A percentile compares a stretch with the other conserved stretches of the same genome.
These are phyloP conservation scores for Parambassis ranga DNA, from an alignment of 2,797 vertebrate genomes.

Conservation along the genomic window DNA sequence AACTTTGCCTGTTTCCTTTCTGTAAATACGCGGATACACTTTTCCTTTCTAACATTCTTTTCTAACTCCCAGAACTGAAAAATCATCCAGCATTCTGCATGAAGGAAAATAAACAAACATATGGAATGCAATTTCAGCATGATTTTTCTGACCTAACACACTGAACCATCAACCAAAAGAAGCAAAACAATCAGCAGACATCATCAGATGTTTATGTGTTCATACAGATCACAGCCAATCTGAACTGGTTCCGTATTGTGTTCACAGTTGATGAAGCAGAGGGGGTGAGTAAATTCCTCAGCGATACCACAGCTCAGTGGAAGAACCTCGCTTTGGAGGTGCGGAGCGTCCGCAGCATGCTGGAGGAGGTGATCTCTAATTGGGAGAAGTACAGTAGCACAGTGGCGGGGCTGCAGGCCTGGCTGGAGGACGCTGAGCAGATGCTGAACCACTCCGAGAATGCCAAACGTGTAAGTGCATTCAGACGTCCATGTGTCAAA, in stretches of 20 bases:
- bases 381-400: slow-evolving; percentile 95
- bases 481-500: no score
- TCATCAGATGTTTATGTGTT: not conserved
- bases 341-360: slow-evolving; percentile 95
- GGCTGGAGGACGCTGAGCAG: slow-evolving; percentile 97
- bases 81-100: slow-evolving; percentile 50
- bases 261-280: slow-evolving; percentile 92
- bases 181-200: not conserved
- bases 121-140: slow-evolving; percentile 55
- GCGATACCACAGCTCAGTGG: slow-evolving; percentile 92
- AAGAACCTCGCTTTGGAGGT: slow-evolving; percentile 94
- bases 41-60: slow-evolving; percentile 36
- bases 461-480: slow-evolving; percentile 87
- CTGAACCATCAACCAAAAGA: not conserved
- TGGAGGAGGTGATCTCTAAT: slow-evolving; percentile 95
- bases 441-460: slow-evolving; percentile 92
- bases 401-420: slow-evolving; percentile 92
- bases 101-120: slow-evolving; percentile 17
- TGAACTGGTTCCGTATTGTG: not conserved
- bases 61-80: slow-evolving; percentile 11
- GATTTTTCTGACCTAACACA: slow-evolving; percentile 24
- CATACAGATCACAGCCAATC: not conserved
- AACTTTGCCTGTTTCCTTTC: slow-evolving; percentile 39
- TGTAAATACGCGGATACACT: slow-evolving; percentile 21
- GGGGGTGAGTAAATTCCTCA: slow-evolving; percentile 91